phyloP scores from a whole-genome alignment of 2,797 vertebrate genomes.

The Hozukius guyotensis region DNA sequence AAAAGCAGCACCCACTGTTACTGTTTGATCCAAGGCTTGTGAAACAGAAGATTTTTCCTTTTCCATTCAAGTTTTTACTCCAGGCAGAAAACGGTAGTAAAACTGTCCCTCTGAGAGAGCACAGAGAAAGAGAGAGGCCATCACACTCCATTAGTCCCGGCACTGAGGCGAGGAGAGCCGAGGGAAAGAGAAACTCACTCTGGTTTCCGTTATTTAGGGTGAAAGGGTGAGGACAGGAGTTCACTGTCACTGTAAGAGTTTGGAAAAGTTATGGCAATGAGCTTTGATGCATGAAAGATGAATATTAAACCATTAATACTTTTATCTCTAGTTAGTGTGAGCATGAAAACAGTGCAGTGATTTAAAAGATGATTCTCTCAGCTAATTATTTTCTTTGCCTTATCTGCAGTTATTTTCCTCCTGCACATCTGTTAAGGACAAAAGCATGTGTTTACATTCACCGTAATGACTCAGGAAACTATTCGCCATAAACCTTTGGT shows the following conservation, averaged over 20 bases:
- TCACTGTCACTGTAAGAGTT: not conserved
- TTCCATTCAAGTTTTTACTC: conserved; percentile 17
- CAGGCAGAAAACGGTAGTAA: conserved; percentile 26
- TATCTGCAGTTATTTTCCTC: not conserved
- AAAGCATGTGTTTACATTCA: not conserved
- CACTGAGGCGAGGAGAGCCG: conserved; percentile 1
- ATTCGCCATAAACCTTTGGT: not conserved
- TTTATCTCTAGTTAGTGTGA: not conserved
- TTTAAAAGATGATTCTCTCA: not conserved
- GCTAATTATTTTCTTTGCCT: not conserved
- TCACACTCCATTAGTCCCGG: conserved; percentile 27
- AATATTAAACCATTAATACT: not conserved
- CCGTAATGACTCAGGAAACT: not conserved
- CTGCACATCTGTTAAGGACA: not conserved
- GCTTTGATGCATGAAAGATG: not conserved
- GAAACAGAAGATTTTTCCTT: not conserved
- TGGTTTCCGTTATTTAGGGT: not conserved
- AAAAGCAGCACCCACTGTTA: not conserved
- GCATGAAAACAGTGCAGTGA: not conserved
- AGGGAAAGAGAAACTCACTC: not conserved
- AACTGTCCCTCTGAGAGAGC: conserved; percentile 18
- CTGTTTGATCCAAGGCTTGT: not conserved
- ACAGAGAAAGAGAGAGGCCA: not conserved
- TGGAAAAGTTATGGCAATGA: not conserved
- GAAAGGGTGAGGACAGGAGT: not conserved